These are phyloP conservation scores for Drosophila asahinai DNA, from an alignment of 1,140 invertebrate species.

Conservation along the genomic window DNA sequence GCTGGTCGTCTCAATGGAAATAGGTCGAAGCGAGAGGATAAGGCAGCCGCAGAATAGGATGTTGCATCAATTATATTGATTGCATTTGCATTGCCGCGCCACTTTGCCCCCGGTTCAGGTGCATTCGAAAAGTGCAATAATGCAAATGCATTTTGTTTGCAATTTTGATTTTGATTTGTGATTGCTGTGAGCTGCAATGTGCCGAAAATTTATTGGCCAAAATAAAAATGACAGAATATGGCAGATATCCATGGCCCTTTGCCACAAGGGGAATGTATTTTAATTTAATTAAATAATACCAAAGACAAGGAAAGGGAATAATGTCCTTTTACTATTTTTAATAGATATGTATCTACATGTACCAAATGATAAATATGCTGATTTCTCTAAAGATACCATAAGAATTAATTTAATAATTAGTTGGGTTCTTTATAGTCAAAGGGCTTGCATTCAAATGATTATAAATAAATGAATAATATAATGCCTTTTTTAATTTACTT, in stretches of 20 bases:
- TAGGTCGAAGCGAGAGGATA: background rate
- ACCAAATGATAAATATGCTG: too few relatives aligned
- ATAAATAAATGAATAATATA: slow-evolving; percentile 36
- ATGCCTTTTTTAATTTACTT: slow-evolving; percentile 27
- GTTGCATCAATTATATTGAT: slow-evolving; percentile 55
- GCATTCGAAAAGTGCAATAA: slow-evolving; percentile 47
- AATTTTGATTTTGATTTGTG: slow-evolving; percentile 33
- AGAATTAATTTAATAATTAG: too few relatives aligned
- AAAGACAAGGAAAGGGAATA: background rate
- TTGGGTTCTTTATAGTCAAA: too few relatives aligned
- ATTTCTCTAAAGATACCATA: too few relatives aligned
- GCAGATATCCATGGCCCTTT: background rate
- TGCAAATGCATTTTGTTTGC: slow-evolving; percentile 47
- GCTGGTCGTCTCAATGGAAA: slow-evolving; percentile 38
- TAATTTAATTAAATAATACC: slow-evolving; percentile 15
- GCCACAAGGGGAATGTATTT: background rate
- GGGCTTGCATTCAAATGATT: background rate
- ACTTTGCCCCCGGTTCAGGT: background rate
- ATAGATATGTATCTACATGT: too few relatives aligned
- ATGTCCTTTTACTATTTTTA: too few relatives aligned
- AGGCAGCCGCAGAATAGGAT: slow-evolving; percentile 23
- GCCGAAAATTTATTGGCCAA: slow-evolving; percentile 43
- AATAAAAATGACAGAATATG: background rate
- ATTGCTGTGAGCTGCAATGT: slow-evolving; percentile 26
- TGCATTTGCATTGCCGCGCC: slow-evolving; percentile 42